Evolutionary conservation across 2,113 vertebrate species (phyloP), one percentile per base, ranked within the genome.

Genomic region (Craseonycteris thonglongyai): DNA sequence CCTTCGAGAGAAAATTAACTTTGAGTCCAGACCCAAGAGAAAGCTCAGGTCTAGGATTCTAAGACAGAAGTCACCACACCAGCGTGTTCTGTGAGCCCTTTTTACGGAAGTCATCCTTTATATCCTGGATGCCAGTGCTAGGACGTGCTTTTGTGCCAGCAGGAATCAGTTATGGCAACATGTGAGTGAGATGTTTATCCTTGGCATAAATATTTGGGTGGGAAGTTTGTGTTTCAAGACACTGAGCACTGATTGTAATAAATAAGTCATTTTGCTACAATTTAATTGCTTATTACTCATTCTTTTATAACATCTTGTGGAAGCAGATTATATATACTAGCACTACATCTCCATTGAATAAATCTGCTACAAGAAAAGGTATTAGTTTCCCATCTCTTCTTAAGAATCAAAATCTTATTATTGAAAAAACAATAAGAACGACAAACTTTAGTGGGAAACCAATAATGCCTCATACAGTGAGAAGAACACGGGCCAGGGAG

Each of bases 181-280:
- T 38, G 28, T 86, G 40, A 81, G 38, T n/a, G 54, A 40, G n/a
- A 75, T 63, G 87, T 81, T 95, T 96, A 82, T 80, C 38, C 71
- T 74, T 76, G 16, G 71, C 65, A 76, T 86, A 93, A 94, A 89
- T 81, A 96, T 93, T 94, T 94, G 83, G 58, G 65, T 81, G 54
- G 54, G 84, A 93, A 56, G 33, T 87, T 95, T 96, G 49, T 90
- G 33, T 93, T 97, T 96, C 63, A 91, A 87, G 69, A 79, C 7
- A n/a, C 63, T 75, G 54, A 96, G 71, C 9, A 21, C n/a, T 84
- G 51, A 93, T 95, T 87, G 61, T 94, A 97, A 95, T 90, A 84
- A 93, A 93, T 68, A n/a, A n/a, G n/a, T 9, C 56, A 65, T 71
- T 94, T 83, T 69, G 30, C 79, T 91, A 16, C 59, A 19, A 45